Percentiles rank a stretch among this genome's conserved stretches.
phyloP scores from a whole-genome alignment of 2,113 vertebrate genomes.

The Dipodomys spectabilis region DNA sequence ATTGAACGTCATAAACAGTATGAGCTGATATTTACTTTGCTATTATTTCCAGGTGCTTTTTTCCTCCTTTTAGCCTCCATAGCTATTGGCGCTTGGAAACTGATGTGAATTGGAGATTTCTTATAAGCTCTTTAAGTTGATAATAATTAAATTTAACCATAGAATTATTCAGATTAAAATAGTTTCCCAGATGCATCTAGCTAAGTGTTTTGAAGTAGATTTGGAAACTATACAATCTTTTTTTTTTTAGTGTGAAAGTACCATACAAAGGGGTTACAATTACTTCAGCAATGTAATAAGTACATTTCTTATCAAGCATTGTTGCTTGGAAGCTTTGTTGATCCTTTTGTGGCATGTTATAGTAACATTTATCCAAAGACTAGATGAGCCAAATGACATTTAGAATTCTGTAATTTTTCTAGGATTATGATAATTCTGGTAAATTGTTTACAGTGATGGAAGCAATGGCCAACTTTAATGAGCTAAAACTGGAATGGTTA shows the following conservation, averaged over 20 bases:
- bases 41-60: background rate
- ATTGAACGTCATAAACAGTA: background rate
- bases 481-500: background rate
- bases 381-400: background rate
- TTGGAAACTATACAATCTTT: background rate
- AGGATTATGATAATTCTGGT: background rate
- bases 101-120: background rate
- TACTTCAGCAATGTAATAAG: no score
- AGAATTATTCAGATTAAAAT: background rate
- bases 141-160: conserved; percentile 6
- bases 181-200: background rate
- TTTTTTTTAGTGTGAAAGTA: no score
- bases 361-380: background rate
- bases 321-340: background rate
- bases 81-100: conserved; percentile 6
- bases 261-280: no score
- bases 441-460: background rate
- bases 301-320: no score
- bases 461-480: background rate
- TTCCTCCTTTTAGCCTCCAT: background rate
- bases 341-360: background rate
- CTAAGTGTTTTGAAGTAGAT: background rate
- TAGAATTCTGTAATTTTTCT: conserved; percentile 11
- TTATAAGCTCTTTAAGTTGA: background rate
- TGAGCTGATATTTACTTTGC: conserved; percentile 7